Evolutionary conservation across 2,113 vertebrate species (phyloP), one percentile per base, ranked within the genome.

Genomic region (Corythoichthys intestinalis): DNA sequence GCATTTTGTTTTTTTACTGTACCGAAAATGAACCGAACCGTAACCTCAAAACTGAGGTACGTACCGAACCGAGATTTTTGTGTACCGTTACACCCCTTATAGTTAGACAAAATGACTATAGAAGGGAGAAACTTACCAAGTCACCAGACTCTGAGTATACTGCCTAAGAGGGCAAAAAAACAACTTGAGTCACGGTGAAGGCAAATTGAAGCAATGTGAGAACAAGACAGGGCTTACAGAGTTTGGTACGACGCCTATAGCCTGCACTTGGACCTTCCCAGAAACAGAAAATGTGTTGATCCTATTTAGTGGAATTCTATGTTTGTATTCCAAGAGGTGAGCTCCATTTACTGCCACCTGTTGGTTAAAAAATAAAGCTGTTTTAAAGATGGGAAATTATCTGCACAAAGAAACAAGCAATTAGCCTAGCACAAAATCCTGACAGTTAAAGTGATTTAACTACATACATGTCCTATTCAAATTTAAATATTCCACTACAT

Each of bases 321-420:
- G 93, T 72, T 92, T 91, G 74, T 95, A 99, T 44, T 96, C 89
- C 85, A 99, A 84, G 37, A 91, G 82, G 52, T 97, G 95, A 52
- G 90, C 89, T 14, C 94, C 94, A 62, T 98, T 96, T 67, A 98
- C 94, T 70, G 94, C 86, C 80, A 99, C 96, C 97, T 99, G 71
- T n/a, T 79, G 39, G 74, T 13, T 2, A 65, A 72, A 52, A 39
- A 1, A 54, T 41, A 4, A 3, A n/a, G 15, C 37, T 41, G 8
- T n/a, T 11, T 28, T 28, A 41, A 11, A 61, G 20, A 28, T 28
- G 3, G 34, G 20, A 56, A 34, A 56, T 12, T 1, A 10, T 8
- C 28, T 4, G 10, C 53, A 54, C 17, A 6, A 17, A 52, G 50
- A 41, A 41, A 41, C 39, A 41, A 41, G 3, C 6, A 41, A 41